Evolutionary conservation across 2,797 vertebrate species (phyloP).

Genomic region (Novumbra hubbsi): DNA sequence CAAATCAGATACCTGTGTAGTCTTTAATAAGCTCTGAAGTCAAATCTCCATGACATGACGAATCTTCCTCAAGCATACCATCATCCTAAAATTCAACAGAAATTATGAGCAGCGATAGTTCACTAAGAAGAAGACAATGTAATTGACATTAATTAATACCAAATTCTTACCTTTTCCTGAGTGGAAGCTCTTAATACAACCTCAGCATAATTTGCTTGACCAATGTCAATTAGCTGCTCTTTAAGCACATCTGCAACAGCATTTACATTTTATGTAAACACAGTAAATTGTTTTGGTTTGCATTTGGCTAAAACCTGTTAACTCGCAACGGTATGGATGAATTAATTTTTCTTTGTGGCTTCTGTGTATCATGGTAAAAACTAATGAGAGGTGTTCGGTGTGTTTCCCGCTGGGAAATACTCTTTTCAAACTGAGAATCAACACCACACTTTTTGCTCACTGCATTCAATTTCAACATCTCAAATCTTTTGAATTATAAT

Average conservation of each 20-base stretch:
- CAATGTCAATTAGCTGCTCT: neutral
- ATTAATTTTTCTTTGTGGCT: neutral
- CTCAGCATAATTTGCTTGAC: neutral
- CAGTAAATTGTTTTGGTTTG: neutral
- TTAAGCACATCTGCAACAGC: neutral
- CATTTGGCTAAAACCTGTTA: neutral
- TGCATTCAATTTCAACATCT: neutral
- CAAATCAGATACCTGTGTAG: neutral
- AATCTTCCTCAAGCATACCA: neutral
- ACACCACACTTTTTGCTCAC: neutral
- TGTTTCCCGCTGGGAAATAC: neutral
- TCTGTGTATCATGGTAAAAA: no score
- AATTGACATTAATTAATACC: neutral
- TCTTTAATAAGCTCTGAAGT: neutral
- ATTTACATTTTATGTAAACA: neutral
- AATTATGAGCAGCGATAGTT: neutral
- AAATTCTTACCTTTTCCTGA: neutral
- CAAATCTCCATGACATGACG: neutral
- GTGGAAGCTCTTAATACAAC: neutral
- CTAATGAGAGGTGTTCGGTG: neutral
- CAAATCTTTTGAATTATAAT: neutral
- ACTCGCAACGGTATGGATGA: neutral
- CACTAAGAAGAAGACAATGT: neutral
- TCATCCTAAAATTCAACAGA: slow-evolving; percentile 8
- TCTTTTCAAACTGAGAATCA: neutral